phyloP scores from a whole-genome alignment of 2,797 vertebrate species.

The Liparis tanakae region DNA sequence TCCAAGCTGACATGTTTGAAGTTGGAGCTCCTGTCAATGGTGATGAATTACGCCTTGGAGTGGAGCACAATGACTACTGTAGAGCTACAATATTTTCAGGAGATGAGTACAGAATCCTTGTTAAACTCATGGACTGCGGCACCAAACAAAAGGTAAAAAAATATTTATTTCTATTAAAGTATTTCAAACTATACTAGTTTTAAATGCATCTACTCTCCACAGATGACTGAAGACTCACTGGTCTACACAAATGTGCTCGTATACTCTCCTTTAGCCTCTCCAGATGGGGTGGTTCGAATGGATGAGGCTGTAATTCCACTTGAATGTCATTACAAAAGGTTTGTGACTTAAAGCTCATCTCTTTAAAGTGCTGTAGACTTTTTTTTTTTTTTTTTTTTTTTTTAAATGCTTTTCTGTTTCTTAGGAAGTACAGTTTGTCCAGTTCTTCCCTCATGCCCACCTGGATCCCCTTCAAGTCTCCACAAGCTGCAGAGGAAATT shows the following conservation, averaged over 20 bases:
- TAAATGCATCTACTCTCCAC: constrained; percentile 4
- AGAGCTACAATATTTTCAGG: constrained; percentile 39
- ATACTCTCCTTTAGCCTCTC: constrained; percentile 66
- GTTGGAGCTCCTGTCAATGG: constrained; percentile 62
- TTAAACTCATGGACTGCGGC: constrained; percentile 72
- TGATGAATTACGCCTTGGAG: constrained; percentile 73
- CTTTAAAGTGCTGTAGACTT: rapidly evolving
- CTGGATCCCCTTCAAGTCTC: constrained; percentile 77
- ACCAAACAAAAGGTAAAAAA: constrained; percentile 76
- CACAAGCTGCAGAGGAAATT: constrained; percentile 52
- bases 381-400: background rate
- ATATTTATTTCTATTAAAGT: rapidly evolving
- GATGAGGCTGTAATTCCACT: constrained; percentile 77
- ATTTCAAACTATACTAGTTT: rapidly evolving
- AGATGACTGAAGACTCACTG: constrained; percentile 76
- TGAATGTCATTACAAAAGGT: constrained; percentile 82
- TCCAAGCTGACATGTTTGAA: constrained; percentile 77
- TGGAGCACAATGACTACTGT: constrained; percentile 49
- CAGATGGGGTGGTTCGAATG: constrained; percentile 72
- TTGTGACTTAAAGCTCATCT: rapidly evolving
- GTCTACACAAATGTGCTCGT: constrained; percentile 81
- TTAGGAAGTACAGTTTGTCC: constrained; percentile 77
- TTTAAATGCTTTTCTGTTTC: background rate
- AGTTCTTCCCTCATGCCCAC: constrained; percentile 71
- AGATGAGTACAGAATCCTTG: constrained; percentile 68